Base-by-base conservation (phyloP, 2,888 invertebrate species). In the Criorhina ranunculi region DNA sequence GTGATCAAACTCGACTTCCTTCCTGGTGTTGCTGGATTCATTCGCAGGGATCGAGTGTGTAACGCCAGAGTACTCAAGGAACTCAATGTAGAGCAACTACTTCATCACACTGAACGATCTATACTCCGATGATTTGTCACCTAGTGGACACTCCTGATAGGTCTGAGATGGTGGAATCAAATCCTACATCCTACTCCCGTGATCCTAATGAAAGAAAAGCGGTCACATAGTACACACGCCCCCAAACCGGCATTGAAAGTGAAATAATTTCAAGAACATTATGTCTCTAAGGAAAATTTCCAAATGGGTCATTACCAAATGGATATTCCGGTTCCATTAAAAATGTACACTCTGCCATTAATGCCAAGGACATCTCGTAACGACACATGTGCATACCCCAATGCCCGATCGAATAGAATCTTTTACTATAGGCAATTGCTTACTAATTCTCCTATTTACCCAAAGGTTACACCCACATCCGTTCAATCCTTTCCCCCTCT, bases 401-500 rank as follows among this genome's bases (percentile, higher is more conserved):
- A 31, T 6, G 53, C 29, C 49, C 31, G 51, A 59, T 72, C 60
- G 69, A 51, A 51, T 49, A 5, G n/a, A 46, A 35, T 11, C 19
- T 15, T 7, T 12, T 6, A 19, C 49, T 31, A 57, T 42, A 51
- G 24, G 59, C 51, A 60, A 77, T 77, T 60, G 59, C 67, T 37
- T 66, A 46, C 29, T 57, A 75, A 66, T 75, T 55, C 66, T 15
- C 51, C 53, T 53, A 60, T 53, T 72, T 78, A 37, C 57, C 64
- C 49, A 51, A 76, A 17, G 60, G 53, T 40, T 72, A 57, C 49
- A 35, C 11, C 60, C 78, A 40, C 17, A 55, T 59, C 35, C 12
- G 8, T 17, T 7, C 40, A 57, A 29, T 40, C 12, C 15, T 37
- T 0, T 12, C 35, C 42, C 44, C 0, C 4, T 3, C 8, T n/a